A percentile compares a stretch with the other conserved stretches of the same genome.
phyloP scores from a whole-genome alignment of 2,797 vertebrate species.

The Bradypus variegatus region DNA sequence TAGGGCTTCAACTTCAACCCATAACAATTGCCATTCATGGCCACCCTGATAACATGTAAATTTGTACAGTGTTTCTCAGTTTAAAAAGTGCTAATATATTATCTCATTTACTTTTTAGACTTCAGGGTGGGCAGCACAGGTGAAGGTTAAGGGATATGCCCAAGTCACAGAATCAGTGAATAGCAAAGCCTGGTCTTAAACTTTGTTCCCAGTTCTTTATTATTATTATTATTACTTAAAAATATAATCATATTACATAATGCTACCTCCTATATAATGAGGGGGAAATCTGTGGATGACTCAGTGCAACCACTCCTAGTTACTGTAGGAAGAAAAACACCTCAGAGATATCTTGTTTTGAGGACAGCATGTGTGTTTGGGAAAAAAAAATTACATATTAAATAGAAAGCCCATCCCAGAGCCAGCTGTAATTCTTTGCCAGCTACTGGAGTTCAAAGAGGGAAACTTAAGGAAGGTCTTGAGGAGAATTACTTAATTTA shows the following conservation, averaged over 20 bases:
- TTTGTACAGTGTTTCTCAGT: not conserved
- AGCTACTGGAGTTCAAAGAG: conserved; percentile 59
- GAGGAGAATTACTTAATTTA: conserved; percentile 73
- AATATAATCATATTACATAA: not conserved
- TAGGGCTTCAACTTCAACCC: too few species aligned
- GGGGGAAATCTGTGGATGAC: not conserved
- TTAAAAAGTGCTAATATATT: not conserved
- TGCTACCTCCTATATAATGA: not conserved
- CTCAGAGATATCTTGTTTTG: conserved; percentile 26
- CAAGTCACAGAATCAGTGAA: not conserved
- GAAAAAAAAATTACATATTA: conserved; percentile 11
- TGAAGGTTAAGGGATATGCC: not conserved
- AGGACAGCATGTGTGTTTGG: not conserved
- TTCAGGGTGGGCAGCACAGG: not conserved
- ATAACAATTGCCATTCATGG: not conserved
- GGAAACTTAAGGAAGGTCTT: conserved; percentile 65
- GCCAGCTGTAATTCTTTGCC: conserved; percentile 57
- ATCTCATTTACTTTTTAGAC: not conserved
- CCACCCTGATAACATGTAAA: not conserved
- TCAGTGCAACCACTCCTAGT: conserved; percentile 32
- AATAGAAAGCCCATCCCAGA: conserved; percentile 40
- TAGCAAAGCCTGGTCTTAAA: not conserved
- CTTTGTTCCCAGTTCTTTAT: not conserved
- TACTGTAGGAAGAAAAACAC: not conserved
- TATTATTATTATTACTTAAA: not conserved